Percentiles rank a stretch among this genome's conserved stretches.
These are phyloP conservation scores for Ctenoplectra terminalis DNA, from an alignment of 1,140 invertebrate genomes.

Conservation along the genomic window DNA sequence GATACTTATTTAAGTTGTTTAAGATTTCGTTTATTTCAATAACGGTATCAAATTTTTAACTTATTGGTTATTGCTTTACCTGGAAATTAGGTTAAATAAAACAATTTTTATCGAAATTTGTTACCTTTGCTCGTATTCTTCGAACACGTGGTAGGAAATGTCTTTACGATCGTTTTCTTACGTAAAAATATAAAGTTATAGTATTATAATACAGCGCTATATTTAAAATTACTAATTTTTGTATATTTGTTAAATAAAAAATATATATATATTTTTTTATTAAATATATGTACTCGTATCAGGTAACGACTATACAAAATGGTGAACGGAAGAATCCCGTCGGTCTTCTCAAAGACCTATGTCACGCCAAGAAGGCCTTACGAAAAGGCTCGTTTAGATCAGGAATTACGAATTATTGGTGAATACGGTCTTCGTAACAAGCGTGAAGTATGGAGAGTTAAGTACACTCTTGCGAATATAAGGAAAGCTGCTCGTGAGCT, in stretches of 20 bases:
- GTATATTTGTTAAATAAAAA: not conserved
- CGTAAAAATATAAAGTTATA: not conserved
- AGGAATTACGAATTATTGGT: constrained; percentile 99
- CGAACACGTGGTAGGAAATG: not conserved
- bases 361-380: constrained; percentile 99
- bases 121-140: not conserved
- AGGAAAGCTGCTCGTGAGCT: constrained; percentile 99
- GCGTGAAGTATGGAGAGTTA: constrained; percentile 99
- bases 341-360: constrained; percentile 98
- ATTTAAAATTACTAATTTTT: not conserved
- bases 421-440: constrained; percentile 99
- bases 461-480: constrained; percentile 99
- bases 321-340: constrained; percentile 96
- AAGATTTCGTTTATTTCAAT: constrained; percentile 8
- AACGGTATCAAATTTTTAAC: not conserved
- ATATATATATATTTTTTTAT: not conserved
- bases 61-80: not conserved
- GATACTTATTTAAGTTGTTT: constrained; percentile 9
- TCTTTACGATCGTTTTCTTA: not conserved
- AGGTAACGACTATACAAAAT: constrained; percentile 83
- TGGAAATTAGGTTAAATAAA: not conserved
- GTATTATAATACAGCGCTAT: not conserved
- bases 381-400: constrained; percentile 99
- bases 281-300: too few species aligned
- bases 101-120: not conserved